Evolutionary conservation across 2,888 invertebrate genomes (phyloP), one percentile per base, ranked within the genome.

Genomic region (Drosophila picticornis): DNA sequence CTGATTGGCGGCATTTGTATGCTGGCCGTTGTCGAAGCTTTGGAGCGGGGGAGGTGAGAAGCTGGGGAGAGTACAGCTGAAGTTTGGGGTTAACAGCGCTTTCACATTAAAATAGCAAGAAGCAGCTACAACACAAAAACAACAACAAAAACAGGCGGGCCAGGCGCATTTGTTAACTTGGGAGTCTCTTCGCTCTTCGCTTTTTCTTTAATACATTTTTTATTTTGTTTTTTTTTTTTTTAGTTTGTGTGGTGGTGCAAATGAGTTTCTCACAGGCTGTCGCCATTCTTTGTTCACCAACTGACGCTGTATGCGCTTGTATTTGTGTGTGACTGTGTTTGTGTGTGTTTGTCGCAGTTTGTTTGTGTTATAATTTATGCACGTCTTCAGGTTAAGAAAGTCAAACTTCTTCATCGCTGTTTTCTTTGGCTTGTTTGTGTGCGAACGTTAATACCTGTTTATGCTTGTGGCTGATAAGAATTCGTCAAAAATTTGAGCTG

Each of bases 41-140:
- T 19, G 70, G 34, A 25, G 27, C n/a, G 29, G 25, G 63, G 32
- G 2, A 13, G 29, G 19, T 38, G 53, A 25, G 52, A 29, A 55
- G 43, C 27, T 16, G 32, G 11, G 51, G 43, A 19, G 22, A 22
- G 59, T 40, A 51, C 52, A 62, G 68, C 62, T 73, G 69, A 75
- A 63, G 71, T 79, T 87, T 72, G 90, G 76, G 90, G 83, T 72
- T 85, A 88, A 81, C 85, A 88, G 86, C 90, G 90, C 90, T 90
- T 90, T 90, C 91, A 90, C 91, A 90, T 89, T 87, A 85, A 86
- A 87, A 84, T 82, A 88, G 85, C 84, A 86, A 89, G 89, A 85
- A 84, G 82, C 89, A 81, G 78, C 77, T 43, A 66, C 72, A 75
- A 52, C 77, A 65, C 51, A 62, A 27, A 40, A 71, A 53, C 62